phyloP scores from a whole-genome alignment of 2,797 vertebrate genomes.

The Allobates femoralis region DNA sequence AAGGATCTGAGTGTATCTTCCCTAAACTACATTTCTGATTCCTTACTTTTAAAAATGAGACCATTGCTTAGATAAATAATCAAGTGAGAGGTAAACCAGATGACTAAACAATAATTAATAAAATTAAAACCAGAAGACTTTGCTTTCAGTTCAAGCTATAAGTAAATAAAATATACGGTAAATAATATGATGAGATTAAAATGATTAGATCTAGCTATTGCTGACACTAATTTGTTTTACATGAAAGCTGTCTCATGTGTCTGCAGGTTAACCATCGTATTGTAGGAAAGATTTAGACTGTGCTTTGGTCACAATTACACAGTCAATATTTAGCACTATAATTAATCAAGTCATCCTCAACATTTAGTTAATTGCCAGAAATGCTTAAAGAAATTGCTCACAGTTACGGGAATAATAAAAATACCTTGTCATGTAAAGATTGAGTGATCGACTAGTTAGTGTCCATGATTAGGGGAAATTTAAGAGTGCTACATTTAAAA shows the following conservation, averaged over 20 bases:
- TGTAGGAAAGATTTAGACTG: constrained; percentile 39
- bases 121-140: background rate
- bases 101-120: background rate
- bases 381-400: constrained; percentile 43
- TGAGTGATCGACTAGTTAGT: constrained; percentile 17
- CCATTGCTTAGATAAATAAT: background rate
- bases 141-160: background rate
- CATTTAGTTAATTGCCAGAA: constrained; percentile 50
- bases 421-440: background rate
- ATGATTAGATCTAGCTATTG: constrained; percentile 7
- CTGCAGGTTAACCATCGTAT: constrained; percentile 32
- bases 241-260: constrained; percentile 24
- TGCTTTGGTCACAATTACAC: constrained; percentile 50
- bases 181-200: background rate
- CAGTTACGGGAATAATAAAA: constrained; percentile 33
- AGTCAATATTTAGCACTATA: constrained; percentile 48
- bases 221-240: constrained; percentile 39
- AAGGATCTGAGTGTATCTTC: too few species aligned
- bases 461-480: background rate
- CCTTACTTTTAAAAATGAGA: background rate
- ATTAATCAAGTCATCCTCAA: constrained; percentile 52
- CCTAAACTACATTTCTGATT: too few species aligned
- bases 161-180: constrained; percentile 19
- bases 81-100: background rate
- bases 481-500: background rate